phyloP scores from a whole-genome alignment of 1,140 invertebrate species.

The Linepithema humile region DNA sequence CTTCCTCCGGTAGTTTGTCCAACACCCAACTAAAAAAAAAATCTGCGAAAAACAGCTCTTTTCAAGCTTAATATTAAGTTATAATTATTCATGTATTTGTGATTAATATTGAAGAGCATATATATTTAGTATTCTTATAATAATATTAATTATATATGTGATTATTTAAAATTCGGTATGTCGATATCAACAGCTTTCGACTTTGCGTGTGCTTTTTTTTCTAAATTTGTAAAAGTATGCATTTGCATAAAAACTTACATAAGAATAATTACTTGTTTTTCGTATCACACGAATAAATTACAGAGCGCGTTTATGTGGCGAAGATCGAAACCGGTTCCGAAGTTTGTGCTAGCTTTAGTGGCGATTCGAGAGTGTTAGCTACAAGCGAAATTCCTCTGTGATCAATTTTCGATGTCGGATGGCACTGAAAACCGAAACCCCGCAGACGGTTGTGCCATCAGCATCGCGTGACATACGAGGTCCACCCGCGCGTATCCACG shows the following conservation, averaged over 20 bases:
- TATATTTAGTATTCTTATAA: not conserved
- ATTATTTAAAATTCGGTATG: not conserved
- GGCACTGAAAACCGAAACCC: slow-evolving; percentile 7
- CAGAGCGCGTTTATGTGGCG: not conserved
- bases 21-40: not conserved
- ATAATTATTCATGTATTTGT: not conserved
- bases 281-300: not conserved
- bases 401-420: slow-evolving; percentile 43
- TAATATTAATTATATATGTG: not conserved
- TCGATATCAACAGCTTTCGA: not conserved
- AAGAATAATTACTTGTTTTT: not conserved
- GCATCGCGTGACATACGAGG: slow-evolving; percentile 7
- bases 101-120: not conserved
- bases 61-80: not conserved
- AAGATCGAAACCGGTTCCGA: not conserved
- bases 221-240: not conserved
- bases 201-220: not conserved
- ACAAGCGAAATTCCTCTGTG: slow-evolving; percentile 3
- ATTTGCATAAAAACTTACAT: not conserved
- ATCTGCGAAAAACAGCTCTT: not conserved
- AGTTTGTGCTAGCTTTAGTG: not conserved
- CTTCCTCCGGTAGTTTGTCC: not conserved
- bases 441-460: not conserved
- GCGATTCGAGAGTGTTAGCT: not conserved
- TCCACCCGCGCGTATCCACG: not conserved